Percentiles rank a stretch among this genome's conserved stretches.
These are phyloP conservation scores for Drosophila auraria DNA, from an alignment of 1,140 invertebrate species.

Conservation along the genomic window DNA sequence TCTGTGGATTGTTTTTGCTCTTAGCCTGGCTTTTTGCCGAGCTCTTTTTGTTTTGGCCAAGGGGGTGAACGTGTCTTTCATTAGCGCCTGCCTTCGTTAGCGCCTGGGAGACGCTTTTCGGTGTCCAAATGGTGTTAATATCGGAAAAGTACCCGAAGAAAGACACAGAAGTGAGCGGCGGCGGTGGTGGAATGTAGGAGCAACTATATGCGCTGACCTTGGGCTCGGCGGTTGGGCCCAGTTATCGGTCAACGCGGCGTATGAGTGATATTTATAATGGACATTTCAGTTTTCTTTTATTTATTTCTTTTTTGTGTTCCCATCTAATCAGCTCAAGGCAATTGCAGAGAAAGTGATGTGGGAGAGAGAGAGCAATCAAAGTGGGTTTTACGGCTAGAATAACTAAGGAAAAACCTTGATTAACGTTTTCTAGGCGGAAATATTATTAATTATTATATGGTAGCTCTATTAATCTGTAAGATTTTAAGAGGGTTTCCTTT, in stretches of 20 bases:
- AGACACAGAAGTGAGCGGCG: neutral
- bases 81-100: conserved; percentile 69
- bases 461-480: too few species aligned
- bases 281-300: neutral
- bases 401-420: neutral
- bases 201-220: conserved; percentile 53
- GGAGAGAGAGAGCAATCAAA: neutral
- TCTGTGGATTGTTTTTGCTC: conserved; percentile 47
- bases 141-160: conserved; percentile 60
- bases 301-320: conserved; percentile 8
- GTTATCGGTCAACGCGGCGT: conserved; percentile 70
- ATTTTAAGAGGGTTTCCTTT: too few species aligned
- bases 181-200: neutral
- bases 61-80: conserved; percentile 69
- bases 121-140: conserved; percentile 51
- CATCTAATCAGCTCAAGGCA: conserved; percentile 48
- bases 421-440: neutral
- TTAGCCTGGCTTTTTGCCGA: conserved; percentile 37
- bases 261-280: conserved; percentile 50
- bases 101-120: conserved; percentile 53
- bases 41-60: conserved; percentile 19
- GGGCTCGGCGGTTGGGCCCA: conserved; percentile 16
- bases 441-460: neutral
- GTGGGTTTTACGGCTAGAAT: neutral
- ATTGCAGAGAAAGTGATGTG: conserved; percentile 23